These are phyloP conservation scores for Chrysolophus pictus DNA, from an alignment of 2,797 vertebrate species.

Conservation along the genomic window DNA sequence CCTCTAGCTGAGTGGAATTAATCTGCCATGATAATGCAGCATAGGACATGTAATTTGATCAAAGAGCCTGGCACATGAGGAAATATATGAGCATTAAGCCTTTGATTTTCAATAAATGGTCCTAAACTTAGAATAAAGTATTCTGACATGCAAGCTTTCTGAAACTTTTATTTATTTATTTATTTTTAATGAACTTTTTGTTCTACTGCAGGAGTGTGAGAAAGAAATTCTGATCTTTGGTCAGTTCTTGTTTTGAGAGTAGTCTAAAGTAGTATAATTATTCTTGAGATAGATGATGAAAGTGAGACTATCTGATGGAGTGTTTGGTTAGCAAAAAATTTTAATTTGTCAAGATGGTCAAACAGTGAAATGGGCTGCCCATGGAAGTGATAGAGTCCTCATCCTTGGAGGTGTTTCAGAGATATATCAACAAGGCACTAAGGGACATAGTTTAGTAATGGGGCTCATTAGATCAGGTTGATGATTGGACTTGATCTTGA, in stretches of 20 bases:
- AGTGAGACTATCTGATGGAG: neutral
- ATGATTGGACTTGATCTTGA: neutral
- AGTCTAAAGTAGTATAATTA: neutral
- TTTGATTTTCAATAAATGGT: neutral
- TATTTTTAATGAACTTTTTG: neutral
- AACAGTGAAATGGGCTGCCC: neutral
- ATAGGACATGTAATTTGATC: neutral
- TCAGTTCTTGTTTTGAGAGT: neutral
- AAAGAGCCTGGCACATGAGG: neutral
- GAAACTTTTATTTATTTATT: rapidly evolving
- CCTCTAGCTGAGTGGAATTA: neutral
- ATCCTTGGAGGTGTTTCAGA: neutral
- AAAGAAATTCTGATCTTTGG: neutral
- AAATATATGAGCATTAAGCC: constrained; percentile 7
- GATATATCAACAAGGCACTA: neutral
- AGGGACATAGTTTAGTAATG: neutral
- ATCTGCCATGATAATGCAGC: neutral
- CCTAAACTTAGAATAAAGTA: neutral
- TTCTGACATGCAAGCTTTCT: neutral
- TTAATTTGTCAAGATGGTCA: neutral
- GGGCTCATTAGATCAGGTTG: neutral
- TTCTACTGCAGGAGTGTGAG: neutral
- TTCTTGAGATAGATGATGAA: neutral
- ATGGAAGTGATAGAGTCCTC: neutral
- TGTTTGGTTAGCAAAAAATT: neutral